Percentiles rank a stretch among this genome's conserved stretches.
Evolutionary conservation across 1,140 invertebrate genomes (phyloP).

Genomic region (Scylla paramamosain): DNA sequence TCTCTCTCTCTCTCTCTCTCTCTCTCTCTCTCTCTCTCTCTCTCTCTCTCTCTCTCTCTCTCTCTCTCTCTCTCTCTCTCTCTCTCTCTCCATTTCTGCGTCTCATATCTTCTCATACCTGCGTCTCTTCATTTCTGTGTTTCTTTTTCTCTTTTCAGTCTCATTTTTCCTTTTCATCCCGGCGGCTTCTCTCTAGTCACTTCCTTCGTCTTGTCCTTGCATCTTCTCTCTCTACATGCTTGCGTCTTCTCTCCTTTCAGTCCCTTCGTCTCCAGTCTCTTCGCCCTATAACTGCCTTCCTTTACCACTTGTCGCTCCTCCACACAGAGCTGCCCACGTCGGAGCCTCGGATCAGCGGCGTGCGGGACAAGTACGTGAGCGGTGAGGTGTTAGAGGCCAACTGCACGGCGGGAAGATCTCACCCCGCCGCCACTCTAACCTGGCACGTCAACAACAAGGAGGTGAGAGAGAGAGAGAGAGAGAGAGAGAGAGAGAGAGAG

Average conservation of each 20-base stretch:
- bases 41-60: too few relatives aligned
- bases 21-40: too few relatives aligned
- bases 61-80: too few relatives aligned
- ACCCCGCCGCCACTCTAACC: slow-evolving; percentile 89
- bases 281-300: not conserved
- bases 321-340: slow-evolving; percentile 73
- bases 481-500: not conserved
- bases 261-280: not conserved
- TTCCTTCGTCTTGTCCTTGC: too few relatives aligned
- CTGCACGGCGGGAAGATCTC: slow-evolving; percentile 90
- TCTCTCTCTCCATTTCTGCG: too few relatives aligned
- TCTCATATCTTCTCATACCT: too few relatives aligned
- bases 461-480: slow-evolving; percentile 78
- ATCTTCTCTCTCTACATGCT: too few relatives aligned
- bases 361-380: slow-evolving; percentile 84
- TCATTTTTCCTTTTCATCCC: too few relatives aligned
- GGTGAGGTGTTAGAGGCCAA: slow-evolving; percentile 91
- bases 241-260: not conserved
- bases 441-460: slow-evolving; percentile 94
- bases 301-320: not conserved
- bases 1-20: too few relatives aligned
- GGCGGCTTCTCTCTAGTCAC: too few relatives aligned
- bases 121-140: too few relatives aligned
- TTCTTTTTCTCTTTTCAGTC: too few relatives aligned
- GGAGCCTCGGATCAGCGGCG: slow-evolving; percentile 72